phyloP scores from a whole-genome alignment of 2,797 vertebrate genomes.

The Ambastaia sidthimunki region DNA sequence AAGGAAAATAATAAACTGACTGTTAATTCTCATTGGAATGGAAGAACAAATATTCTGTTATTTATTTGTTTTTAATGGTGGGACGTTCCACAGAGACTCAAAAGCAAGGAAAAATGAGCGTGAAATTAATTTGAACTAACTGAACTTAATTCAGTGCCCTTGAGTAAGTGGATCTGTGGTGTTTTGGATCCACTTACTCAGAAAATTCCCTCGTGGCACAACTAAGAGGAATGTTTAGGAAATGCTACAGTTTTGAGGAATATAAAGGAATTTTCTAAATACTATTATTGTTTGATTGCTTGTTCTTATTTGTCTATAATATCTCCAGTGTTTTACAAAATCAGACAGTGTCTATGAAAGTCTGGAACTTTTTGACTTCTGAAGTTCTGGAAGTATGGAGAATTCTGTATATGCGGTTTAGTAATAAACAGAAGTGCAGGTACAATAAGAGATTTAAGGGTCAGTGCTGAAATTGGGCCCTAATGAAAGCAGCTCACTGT shows the following conservation, averaged over 20 bases:
- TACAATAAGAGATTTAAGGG: constrained; percentile 42
- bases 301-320: background rate
- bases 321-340: background rate
- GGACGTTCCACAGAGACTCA: background rate
- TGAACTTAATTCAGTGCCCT: constrained; percentile 37
- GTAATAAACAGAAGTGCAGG: constrained; percentile 24
- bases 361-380: background rate
- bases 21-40: constrained; percentile 1
- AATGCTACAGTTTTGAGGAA: background rate
- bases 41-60: constrained; percentile 33
- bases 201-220: background rate
- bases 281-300: background rate
- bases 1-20: constrained; percentile 9
- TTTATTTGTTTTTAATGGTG: constrained; percentile 13
- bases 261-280: background rate
- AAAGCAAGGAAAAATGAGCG: constrained; percentile 14
- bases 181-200: background rate
- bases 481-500: constrained; percentile 48
- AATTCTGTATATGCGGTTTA: background rate
- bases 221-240: background rate
- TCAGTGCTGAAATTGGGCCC: constrained; percentile 21
- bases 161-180: background rate
- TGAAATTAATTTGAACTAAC: constrained; percentile 29
- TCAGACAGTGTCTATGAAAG: background rate
- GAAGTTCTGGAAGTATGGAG: background rate